A percentile compares a stretch with the other conserved stretches of the same genome.
phyloP scores from a whole-genome alignment of 2,797 vertebrate species.

The Pteronotus mesoamericanus region DNA sequence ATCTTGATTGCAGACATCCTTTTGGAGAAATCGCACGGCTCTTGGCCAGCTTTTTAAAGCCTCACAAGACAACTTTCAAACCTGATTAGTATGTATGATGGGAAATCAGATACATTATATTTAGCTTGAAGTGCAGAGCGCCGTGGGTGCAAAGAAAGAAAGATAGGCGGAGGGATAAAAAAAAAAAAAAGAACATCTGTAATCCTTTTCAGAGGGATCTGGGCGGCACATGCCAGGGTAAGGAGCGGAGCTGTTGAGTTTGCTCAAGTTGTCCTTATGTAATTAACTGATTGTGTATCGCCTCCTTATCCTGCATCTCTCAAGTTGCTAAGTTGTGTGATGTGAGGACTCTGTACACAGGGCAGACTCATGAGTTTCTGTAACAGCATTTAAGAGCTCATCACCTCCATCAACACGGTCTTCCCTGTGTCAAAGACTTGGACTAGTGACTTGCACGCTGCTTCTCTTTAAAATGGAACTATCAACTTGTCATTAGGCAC shows the following conservation, averaged over 20 bases:
- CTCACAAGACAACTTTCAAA: slow-evolving; percentile 74
- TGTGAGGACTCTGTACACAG: background rate
- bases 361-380: background rate
- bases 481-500: too few relatives aligned
- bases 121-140: slow-evolving; percentile 68
- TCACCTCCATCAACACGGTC: background rate
- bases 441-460: fast-evolving
- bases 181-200: slow-evolving; percentile 58
- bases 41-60: slow-evolving; percentile 75
- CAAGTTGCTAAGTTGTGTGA: fast-evolving
- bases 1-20: slow-evolving; percentile 77
- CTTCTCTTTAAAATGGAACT: fast-evolving
- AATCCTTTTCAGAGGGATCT: slow-evolving; percentile 53
- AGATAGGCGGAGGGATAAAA: slow-evolving; percentile 12
- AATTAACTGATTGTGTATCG: background rate
- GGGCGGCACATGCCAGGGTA: background rate
- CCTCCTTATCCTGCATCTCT: background rate
- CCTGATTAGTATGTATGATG: slow-evolving; percentile 71
- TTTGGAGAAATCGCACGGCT: slow-evolving; percentile 70
- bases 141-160: slow-evolving; percentile 56
- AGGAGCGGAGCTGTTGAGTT: background rate
- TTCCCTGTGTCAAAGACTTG: background rate
- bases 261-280: background rate
- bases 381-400: background rate
- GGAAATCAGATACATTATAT: slow-evolving; percentile 71